Percentiles rank a stretch among this genome's conserved stretches.
These are phyloP conservation scores for Philaethria dido DNA, from an alignment of 2,888 invertebrate genomes.

Conservation along the genomic window DNA sequence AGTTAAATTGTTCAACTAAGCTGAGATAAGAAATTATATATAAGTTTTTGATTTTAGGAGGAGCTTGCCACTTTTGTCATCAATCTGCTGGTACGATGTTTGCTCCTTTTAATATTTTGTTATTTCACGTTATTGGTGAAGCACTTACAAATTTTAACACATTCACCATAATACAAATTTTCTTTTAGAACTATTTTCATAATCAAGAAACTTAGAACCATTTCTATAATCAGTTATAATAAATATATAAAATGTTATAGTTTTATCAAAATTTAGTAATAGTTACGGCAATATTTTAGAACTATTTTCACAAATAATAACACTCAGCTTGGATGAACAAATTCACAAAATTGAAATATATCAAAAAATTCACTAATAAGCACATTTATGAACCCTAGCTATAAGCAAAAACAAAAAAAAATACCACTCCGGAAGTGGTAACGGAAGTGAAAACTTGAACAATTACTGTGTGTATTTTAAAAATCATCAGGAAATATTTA, in stretches of 20 bases:
- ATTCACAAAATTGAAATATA: slow-evolving; percentile 7
- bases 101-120: slow-evolving; percentile 25
- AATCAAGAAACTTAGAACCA: not conserved
- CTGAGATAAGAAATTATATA: slow-evolving; percentile 29
- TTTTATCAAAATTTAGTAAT: not conserved
- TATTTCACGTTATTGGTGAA: slow-evolving; percentile 17
- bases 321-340: slow-evolving; percentile 43
- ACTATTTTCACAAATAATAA: slow-evolving; percentile 21
- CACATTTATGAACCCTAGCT: slow-evolving; percentile 13
- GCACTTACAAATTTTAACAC: slow-evolving; percentile 31
- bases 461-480: too few species aligned
- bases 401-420: not conserved
- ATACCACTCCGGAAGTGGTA: too few species aligned
- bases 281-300: not conserved
- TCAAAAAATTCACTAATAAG: not conserved
- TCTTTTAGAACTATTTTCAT: not conserved
- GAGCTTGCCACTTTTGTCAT: slow-evolving; percentile 76
- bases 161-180: slow-evolving; percentile 22
- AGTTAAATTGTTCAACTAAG: slow-evolving; percentile 40
- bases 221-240: not conserved
- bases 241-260: not conserved
- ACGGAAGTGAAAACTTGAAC: too few species aligned
- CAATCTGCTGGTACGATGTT: slow-evolving; percentile 64
- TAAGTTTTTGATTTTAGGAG: slow-evolving; percentile 72
- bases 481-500: too few species aligned